Base-by-base conservation (phyloP, 2,113 vertebrate genomes). In the Trogon surrucura region DNA sequence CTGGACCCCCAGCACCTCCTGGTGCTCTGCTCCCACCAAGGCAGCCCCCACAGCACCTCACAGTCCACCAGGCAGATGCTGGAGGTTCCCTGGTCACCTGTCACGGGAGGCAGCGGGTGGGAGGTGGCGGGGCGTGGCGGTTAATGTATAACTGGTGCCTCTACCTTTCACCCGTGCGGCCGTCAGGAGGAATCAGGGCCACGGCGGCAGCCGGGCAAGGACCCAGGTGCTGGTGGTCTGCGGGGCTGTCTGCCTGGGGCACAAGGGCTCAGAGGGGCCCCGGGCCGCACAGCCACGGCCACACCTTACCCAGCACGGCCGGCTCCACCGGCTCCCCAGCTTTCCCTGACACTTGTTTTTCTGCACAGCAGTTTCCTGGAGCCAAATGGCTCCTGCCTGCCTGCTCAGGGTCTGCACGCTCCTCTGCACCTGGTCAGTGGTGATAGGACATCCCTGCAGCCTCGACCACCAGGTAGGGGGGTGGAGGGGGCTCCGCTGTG, bases 311-410 rank as follows among this genome's bases (percentile, higher is more conserved):
- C 29, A 6, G 78, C 57, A 21, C 38, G 3, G 92, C 88, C 18
- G 53, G 93, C 91, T 89, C 91, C 4, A 50, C 89, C 47, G 65
- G 71, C 74, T 93, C 71, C 70, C 65, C 75, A 13, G 50, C 85
- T 77, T 69, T 47, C 73, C 36, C 58, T 29, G 41, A 83, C 48
- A 61, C 50, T 27, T 57, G 47, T 62, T 93, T 89, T 84, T 86
- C 87, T 88, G 57, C 56, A n/a, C 23, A 21, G 70, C 85, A 69
- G 92, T 45, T 91, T 91, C 88, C 83, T 79, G 90, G 77, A 93
- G 84, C 78, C 91, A 69, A 82, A 97, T 97, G 97, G 94, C 94
- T 96, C 73, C 88, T 16, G 57, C 71, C 65, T 56, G 84, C 85
- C 56, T 93, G 78, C 80, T 95, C 5, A 5, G 87, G 61, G 29